phyloP scores from a whole-genome alignment of 2,797 vertebrate species.

The Clarias platycephalus region DNA sequence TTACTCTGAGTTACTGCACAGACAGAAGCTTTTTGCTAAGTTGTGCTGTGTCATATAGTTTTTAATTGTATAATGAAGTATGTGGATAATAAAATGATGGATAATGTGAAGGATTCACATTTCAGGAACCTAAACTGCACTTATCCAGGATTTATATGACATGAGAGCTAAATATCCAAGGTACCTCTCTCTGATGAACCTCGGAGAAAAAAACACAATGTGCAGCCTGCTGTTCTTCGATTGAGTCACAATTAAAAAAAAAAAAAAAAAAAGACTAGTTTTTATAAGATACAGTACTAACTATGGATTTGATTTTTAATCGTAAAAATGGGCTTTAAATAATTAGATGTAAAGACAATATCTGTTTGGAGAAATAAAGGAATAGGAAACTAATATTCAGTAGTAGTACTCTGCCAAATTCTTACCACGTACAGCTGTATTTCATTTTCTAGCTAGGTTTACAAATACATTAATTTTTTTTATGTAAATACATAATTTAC shows the following conservation, averaged over 20 bases:
- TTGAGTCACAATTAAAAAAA: not conserved
- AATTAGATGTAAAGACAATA: not conserved
- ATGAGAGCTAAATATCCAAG: not conserved
- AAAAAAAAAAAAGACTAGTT: not conserved
- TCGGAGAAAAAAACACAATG: not conserved
- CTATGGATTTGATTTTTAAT: not conserved
- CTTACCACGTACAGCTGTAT: not conserved
- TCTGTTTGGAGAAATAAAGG: too few species aligned
- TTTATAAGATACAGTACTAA: not conserved
- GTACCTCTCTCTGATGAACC: not conserved
- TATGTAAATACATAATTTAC: not conserved
- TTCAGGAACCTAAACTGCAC: slow-evolving; percentile 8
- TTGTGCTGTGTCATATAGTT: not conserved
- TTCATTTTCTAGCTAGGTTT: not conserved
- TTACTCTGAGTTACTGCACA: slow-evolving; percentile 36
- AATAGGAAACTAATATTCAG: not conserved
- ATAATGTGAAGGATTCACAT: slow-evolving; percentile 1
- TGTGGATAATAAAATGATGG: slow-evolving; percentile 10
- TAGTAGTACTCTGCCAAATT: not conserved
- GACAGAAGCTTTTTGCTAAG: not conserved
- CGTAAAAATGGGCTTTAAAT: not conserved
- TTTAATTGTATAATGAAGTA: slow-evolving; percentile 10
- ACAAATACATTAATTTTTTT: not conserved
- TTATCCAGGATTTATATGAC: not conserved
- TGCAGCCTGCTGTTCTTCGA: not conserved